phyloP scores from a whole-genome alignment of 2,113 vertebrate genomes.

The Petaurus breviceps region DNA sequence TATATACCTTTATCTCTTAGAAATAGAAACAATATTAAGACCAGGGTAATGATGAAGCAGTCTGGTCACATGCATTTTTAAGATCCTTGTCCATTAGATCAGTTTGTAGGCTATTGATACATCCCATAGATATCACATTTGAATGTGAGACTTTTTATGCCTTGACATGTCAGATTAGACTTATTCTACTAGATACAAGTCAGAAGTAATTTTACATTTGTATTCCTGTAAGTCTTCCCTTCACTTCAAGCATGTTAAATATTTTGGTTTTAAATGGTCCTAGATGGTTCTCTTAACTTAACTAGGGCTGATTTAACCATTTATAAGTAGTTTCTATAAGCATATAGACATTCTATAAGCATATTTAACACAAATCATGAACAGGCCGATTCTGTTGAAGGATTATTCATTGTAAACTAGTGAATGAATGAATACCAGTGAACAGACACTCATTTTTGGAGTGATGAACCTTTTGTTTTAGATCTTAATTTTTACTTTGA shows the following conservation, averaged over 20 bases:
- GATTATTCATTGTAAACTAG: neutral
- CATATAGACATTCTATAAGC: neutral
- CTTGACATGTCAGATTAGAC: neutral
- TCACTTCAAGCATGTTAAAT: neutral
- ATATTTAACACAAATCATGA: neutral
- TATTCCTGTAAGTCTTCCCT: neutral
- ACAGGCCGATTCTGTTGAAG: neutral
- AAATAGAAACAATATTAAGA: neutral
- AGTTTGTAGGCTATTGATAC: neutral
- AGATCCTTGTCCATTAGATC: neutral
- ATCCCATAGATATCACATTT: neutral
- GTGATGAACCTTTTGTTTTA: neutral
- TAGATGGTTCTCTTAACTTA: neutral
- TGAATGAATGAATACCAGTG: neutral
- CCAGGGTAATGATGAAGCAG: neutral
- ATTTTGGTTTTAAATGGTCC: neutral
- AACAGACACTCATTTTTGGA: neutral
- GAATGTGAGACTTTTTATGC: neutral
- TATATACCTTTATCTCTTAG: neutral
- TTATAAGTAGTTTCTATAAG: neutral
- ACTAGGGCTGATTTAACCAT: neutral
- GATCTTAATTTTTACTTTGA: conserved; percentile 49
- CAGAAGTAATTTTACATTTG: neutral
- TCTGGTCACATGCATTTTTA: neutral
- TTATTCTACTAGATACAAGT: neutral